Conservation (phyloP, 2,888 invertebrate genomes). For the Nomada fabriciana region DNA sequence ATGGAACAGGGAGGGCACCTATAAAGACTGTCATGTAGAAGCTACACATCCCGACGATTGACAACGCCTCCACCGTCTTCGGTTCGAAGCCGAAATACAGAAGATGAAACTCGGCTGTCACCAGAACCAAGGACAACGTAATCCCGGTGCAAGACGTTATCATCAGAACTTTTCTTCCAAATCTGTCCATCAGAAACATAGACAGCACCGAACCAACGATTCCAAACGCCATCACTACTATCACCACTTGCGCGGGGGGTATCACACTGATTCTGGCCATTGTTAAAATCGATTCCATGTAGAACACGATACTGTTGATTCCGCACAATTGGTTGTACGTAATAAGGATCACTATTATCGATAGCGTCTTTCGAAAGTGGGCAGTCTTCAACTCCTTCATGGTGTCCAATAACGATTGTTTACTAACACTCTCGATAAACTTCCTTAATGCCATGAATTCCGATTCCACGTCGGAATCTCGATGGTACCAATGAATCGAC, state of each 20-base stretch:
- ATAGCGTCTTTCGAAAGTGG: slow-evolving; percentile 70
- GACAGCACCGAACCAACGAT: slow-evolving; percentile 72
- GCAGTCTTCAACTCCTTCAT: slow-evolving; percentile 59
- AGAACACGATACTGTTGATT: slow-evolving; percentile 75
- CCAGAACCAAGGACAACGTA: slow-evolving; percentile 56
- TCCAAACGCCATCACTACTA: slow-evolving; percentile 72
- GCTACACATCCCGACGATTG: slow-evolving; percentile 68
- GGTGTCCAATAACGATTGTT: slow-evolving; percentile 37
- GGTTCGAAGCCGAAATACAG: slow-evolving; percentile 67
- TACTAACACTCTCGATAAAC: slow-evolving; percentile 68
- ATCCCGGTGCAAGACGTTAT: slow-evolving; percentile 68
- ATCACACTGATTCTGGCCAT: slow-evolving; percentile 70
- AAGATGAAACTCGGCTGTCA: slow-evolving; percentile 74
- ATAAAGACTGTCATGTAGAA: slow-evolving; percentile 69
- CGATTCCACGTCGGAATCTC: slow-evolving; percentile 65
- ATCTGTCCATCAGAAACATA: slow-evolving; percentile 76
- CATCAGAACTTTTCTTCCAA: slow-evolving; percentile 76
- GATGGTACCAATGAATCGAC: slow-evolving; percentile 77
- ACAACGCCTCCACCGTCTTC: slow-evolving; percentile 69
- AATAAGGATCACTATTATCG: slow-evolving; percentile 72
- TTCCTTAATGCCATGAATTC: slow-evolving; percentile 72
- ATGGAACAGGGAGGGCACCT: slow-evolving; percentile 69
- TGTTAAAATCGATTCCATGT: slow-evolving; percentile 79
- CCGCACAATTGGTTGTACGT: slow-evolving; percentile 78
- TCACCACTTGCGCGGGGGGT: slow-evolving; percentile 74